Evolutionary conservation across 2,797 vertebrate species (phyloP).

Genomic region (Xerus rutilus): DNA sequence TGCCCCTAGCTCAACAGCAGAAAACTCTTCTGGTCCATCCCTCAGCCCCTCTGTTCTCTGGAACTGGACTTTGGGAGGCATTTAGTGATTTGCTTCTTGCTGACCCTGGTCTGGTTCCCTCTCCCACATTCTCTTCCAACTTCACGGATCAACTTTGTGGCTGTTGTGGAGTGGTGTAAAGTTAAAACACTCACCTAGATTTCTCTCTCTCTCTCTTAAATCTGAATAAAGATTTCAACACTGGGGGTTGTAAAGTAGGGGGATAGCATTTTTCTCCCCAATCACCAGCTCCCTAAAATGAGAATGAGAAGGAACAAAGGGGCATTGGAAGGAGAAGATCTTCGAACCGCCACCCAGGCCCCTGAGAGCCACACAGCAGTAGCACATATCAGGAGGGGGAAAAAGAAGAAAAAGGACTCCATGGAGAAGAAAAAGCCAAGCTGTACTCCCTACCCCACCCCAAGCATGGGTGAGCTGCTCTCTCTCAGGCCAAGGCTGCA

Average conservation of each 20-base stretch:
- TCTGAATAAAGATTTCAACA: slow-evolving; percentile 57
- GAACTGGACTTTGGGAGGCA: not conserved
- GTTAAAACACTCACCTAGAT: not conserved
- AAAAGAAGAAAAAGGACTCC: not conserved
- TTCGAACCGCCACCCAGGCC: not conserved
- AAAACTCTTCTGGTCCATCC: not conserved
- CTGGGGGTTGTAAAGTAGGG: not conserved
- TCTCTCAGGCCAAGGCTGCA: not conserved
- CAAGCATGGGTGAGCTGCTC: not conserved
- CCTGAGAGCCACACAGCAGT: not conserved
- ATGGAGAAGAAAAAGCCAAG: not conserved
- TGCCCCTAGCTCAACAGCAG: not conserved
- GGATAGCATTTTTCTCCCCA: not conserved
- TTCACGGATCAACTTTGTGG: slow-evolving; percentile 15
- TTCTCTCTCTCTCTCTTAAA: not conserved
- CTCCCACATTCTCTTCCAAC: not conserved
- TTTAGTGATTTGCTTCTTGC: not conserved
- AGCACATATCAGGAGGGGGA: fast-evolving
- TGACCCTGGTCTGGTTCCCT: not conserved
- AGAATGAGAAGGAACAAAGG: slow-evolving; percentile 62
- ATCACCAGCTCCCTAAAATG: not conserved
- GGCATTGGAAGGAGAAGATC: not conserved
- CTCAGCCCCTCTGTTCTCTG: fast-evolving
- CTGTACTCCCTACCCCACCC: not conserved
- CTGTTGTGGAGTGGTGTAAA: not conserved